phyloP scores from a whole-genome alignment of 1,140 invertebrate genomes.

The Bombyx mandarina region DNA sequence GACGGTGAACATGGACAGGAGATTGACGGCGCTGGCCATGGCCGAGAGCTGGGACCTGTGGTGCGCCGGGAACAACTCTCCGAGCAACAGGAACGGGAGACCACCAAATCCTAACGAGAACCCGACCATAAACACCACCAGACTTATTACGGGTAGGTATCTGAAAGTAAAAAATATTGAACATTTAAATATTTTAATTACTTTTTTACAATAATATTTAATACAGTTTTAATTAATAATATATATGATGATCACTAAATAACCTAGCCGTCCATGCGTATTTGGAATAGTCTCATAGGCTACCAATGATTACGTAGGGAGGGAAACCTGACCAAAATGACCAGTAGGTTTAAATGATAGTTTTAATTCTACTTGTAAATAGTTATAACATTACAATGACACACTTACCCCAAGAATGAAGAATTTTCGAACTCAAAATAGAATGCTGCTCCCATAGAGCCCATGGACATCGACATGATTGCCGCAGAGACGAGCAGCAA shows the following conservation, averaged over 20 bases:
- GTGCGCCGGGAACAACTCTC: constrained; percentile 81
- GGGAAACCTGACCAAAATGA: no score
- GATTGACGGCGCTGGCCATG: constrained; percentile 83
- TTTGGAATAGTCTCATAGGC: no score
- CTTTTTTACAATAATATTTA: not conserved
- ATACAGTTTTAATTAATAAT: not conserved
- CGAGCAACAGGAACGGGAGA: constrained; percentile 84
- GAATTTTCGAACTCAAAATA: constrained; percentile 72
- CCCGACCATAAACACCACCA: constrained; percentile 83
- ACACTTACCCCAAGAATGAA: constrained; percentile 54
- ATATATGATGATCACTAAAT: no score
- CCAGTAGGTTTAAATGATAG: no score
- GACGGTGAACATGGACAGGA: constrained; percentile 85
- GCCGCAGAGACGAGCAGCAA: constrained; percentile 78
- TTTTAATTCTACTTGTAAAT: not conserved
- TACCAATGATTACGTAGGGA: no score
- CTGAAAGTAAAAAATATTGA: constrained; percentile 31
- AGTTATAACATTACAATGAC: not conserved
- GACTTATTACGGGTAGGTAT: constrained; percentile 80
- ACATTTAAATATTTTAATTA: not conserved
- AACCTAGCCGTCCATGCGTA: no score
- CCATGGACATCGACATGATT: constrained; percentile 76
- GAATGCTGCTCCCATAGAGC: constrained; percentile 76
- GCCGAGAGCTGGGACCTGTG: constrained; percentile 83
- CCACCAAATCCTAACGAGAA: constrained; percentile 87